Evolutionary conservation across 2,797 vertebrate species (phyloP), one percentile per base, ranked within the genome.

Genomic region (Melanotaenia boesemani): DNA sequence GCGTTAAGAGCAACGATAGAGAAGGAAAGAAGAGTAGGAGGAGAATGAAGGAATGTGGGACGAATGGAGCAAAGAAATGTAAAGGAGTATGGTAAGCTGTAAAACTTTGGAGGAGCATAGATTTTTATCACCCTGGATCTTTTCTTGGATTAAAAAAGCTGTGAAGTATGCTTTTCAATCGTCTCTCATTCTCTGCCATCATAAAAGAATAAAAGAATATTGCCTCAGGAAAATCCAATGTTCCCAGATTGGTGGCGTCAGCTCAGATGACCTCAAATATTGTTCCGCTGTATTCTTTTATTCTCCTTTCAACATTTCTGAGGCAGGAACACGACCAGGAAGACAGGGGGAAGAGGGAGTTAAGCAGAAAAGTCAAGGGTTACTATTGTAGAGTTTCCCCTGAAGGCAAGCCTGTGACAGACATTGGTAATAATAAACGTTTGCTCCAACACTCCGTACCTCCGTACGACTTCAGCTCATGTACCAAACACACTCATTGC

Each of bases 361-460:
- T 34, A 57, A 72, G 76, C 34, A 15, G 52, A 13, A 20, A 69
- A 86, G 82, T 61, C 84, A 90, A 69, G 58, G 90, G 83, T 88
- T 74, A 83, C 63, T 13, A 68, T 56, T 80, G 86, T 76, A 77
- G 83, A 90, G 74, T 81, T 82, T 85, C 79, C 83, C 88, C 89
- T 77, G 63, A 83, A 91, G 89, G 90, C 85, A 84, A 76, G 63
- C 83, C 80, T 20, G 20, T 82, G 67, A 77, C 61, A 78, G 90
- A 87, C 24, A 5, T 64, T 68, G 83, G 76, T 73, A 85, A 90
- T 88, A 87, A 89, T 83, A 92, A 92, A 91, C 80, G 79, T 70
- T 87, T 79, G 67, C 58, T 76, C 73, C 61, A 60, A 30, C 44
- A 69, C 57, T 44, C 56, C 6, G 0, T 62, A 64, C 50, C 44